These are phyloP conservation scores for Diachrysia chrysitis DNA, from an alignment of 2,888 invertebrate genomes.

Conservation along the genomic window DNA sequence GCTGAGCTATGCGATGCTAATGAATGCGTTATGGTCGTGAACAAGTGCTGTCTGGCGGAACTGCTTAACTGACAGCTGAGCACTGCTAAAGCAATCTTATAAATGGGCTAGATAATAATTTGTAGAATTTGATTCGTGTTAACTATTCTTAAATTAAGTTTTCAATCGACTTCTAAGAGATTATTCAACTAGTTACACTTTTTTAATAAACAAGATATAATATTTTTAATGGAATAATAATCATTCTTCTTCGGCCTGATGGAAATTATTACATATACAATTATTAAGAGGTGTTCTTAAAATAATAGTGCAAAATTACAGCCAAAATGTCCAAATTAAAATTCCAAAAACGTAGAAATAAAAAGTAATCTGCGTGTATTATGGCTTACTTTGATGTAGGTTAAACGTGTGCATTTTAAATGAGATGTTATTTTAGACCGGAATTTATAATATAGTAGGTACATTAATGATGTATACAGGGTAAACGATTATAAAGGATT, in stretches of 20 bases:
- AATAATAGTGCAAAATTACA: not conserved
- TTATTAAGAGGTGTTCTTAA: too few relatives aligned
- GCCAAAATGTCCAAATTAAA: conserved; percentile 42
- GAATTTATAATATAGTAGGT: not conserved
- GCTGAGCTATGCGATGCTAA: conserved; percentile 1
- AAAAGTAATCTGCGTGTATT: conserved; percentile 28
- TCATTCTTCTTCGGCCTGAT: too few relatives aligned
- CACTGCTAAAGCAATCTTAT: not conserved
- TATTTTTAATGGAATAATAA: too few relatives aligned
- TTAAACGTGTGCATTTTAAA: conserved; percentile 28
- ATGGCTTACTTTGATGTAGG: conserved; percentile 18
- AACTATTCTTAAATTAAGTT: not conserved
- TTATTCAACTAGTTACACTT: too few relatives aligned
- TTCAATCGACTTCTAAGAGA: not conserved
- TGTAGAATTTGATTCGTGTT: not conserved
- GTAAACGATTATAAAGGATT: not conserved
- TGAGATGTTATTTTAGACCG: conserved; percentile 18
- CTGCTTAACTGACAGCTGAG: not conserved
- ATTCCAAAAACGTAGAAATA: conserved; percentile 37
- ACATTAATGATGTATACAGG: conserved; percentile 4
- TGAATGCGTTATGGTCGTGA: not conserved
- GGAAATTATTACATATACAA: too few relatives aligned
- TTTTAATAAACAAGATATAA: not conserved
- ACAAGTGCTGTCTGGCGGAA: conserved; percentile 3
- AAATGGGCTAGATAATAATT: not conserved